These are phyloP conservation scores for Labroides dimidiatus DNA, from an alignment of 2,797 vertebrate species.

Conservation along the genomic window DNA sequence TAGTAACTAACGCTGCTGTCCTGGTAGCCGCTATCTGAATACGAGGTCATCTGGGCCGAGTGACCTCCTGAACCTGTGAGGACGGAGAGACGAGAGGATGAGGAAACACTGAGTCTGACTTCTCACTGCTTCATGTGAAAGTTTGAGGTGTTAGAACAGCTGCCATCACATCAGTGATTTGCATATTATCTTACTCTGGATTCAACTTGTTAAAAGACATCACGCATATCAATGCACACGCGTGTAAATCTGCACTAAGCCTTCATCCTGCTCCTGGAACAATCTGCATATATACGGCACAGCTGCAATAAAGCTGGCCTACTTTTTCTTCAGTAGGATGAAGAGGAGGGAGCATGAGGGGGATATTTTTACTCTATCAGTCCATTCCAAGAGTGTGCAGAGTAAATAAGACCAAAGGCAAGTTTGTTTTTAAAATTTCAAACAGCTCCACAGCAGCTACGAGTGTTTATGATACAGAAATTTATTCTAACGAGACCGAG, in stretches of 20 bases:
- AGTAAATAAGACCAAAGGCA: conserved; percentile 59
- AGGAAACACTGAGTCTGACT: not conserved
- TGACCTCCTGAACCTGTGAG: conserved; percentile 91
- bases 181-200: conserved; percentile 47
- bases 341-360: conserved; percentile 48
- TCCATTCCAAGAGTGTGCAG: conserved; percentile 38
- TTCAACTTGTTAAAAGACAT: conserved; percentile 46
- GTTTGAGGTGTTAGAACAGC: conserved; percentile 5
- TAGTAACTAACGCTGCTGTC: conserved; percentile 94
- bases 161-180: conserved; percentile 32
- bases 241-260: conserved; percentile 41
- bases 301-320: conserved; percentile 53
- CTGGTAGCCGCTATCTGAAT: conserved; percentile 97
- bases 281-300: conserved; percentile 43
- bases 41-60: conserved; percentile 97
- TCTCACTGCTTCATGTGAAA: not conserved
- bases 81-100: conserved; percentile 10
- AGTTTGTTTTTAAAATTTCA: conserved; percentile 49
- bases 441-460: conserved; percentile 18
- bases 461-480: conserved; percentile 21
- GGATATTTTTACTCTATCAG: conserved; percentile 61
- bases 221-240: conserved; percentile 40
- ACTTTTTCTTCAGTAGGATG: conserved; percentile 57
- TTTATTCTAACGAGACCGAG: not conserved
- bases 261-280: conserved; percentile 40